phyloP scores from a whole-genome alignment of 2,888 invertebrate genomes.

The Zaprionus lineosus region DNA sequence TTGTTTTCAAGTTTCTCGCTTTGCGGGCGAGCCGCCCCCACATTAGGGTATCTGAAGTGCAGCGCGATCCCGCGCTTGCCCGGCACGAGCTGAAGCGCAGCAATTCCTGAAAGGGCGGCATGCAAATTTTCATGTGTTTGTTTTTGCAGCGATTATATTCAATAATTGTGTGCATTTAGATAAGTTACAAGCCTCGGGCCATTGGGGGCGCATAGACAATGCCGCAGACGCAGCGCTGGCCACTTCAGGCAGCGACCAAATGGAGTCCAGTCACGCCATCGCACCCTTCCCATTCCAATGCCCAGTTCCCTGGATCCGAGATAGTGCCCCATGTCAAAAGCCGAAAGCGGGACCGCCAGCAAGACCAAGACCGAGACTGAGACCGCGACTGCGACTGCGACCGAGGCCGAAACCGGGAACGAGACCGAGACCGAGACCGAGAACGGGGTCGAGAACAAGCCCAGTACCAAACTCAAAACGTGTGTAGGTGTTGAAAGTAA shows the following conservation, averaged over 20 bases:
- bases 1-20: too few relatives aligned
- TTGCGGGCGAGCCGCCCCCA: too few relatives aligned
- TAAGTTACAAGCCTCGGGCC: slow-evolving; percentile 70
- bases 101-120: slow-evolving; percentile 65
- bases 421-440: too few relatives aligned
- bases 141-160: slow-evolving; percentile 72
- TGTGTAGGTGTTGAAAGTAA: slow-evolving; percentile 73
- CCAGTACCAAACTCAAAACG: too few relatives aligned
- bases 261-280: slow-evolving; percentile 71
- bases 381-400: too few relatives aligned
- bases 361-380: too few relatives aligned
- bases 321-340: too few relatives aligned
- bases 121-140: slow-evolving; percentile 56
- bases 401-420: too few relatives aligned
- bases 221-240: slow-evolving; percentile 34
- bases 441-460: too few relatives aligned
- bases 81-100: slow-evolving; percentile 37
- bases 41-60: slow-evolving; percentile 13
- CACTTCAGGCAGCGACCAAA: slow-evolving; percentile 60
- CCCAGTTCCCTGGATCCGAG: too few relatives aligned
- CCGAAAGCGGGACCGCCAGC: too few relatives aligned
- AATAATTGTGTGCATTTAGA: slow-evolving; percentile 79
- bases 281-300: slow-evolving; percentile 40
- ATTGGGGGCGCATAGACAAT: slow-evolving; percentile 41
- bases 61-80: background rate